Base-by-base conservation (phyloP, 2,888 invertebrate genomes). In the Iphiclides podalirius region DNA sequence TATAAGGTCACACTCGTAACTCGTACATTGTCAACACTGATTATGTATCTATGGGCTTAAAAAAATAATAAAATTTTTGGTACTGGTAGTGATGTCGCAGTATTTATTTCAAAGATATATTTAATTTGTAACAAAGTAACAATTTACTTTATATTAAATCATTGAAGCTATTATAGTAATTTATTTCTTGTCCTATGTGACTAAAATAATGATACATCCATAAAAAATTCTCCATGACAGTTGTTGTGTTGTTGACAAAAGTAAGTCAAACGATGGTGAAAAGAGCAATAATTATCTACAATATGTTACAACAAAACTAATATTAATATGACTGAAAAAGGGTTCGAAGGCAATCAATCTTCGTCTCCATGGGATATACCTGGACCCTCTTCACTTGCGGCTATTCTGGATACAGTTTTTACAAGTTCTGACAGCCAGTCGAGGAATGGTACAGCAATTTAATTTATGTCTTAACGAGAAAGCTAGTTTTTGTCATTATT, bases 351-450 rank as follows among this genome's bases (percentile, higher is more conserved):
- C 52, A 80, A 82, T 39, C 79, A 75, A 48, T 70, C 79, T 23
- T 69, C 79, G 51, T 70, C 82, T 44, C 71, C 83, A 43, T 88
- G 88, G 87, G 83, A 87, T 64, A 70, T 82, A 54, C 81, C 87
- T 52, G 87, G 84, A 15, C 84, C 83, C 46, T 85, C 91, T 44
- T 91, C 91, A 7, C 66, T 92, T 58, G 91, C 90, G 43, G 92
- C 91, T 70, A 92, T 92, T 67, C 84, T 92, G 58, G 91, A 92
- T 67, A 90, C 92, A 53, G 92, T 91, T 53, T 92, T 91, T 67
- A 88, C 91, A 54, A 90, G 92, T 52, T 75, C 79, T 55, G 83
- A 83, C 54, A 76, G 63, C 63, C 80, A 71, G 58, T 69, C 72
- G 43, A 76, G 76, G 61, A 82, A 75, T 75, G 87, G 87, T 86